These are phyloP conservation scores for Hydroisotoma schaefferi DNA, from an alignment of 2,888 invertebrate genomes.

Conservation along the genomic window DNA sequence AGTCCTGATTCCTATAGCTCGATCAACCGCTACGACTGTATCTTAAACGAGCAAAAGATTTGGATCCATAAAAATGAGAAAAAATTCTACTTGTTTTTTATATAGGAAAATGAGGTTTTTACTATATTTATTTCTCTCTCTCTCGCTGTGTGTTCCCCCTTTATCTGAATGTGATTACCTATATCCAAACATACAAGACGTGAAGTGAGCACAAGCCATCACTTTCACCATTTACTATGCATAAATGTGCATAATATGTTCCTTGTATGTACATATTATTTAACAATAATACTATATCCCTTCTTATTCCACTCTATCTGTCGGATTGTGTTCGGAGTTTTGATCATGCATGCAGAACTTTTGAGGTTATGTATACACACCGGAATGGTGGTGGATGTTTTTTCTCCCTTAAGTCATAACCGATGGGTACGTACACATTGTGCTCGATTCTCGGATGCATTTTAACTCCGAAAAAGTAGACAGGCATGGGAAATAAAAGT, in stretches of 20 bases:
- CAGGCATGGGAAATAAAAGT: background rate
- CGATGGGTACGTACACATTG: too few species aligned
- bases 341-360: too few species aligned
- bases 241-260: background rate
- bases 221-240: background rate
- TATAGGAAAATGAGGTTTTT: slow-evolving; percentile 44
- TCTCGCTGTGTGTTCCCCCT: slow-evolving; percentile 23
- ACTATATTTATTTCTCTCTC: slow-evolving; percentile 34
- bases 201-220: background rate
- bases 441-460: background rate
- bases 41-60: too few species aligned
- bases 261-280: background rate
- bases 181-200: background rate
- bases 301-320: too few species aligned
- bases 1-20: too few species aligned
- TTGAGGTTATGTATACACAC: too few species aligned
- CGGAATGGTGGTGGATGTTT: too few species aligned
- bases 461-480: background rate
- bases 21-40: too few species aligned
- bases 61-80: too few species aligned
- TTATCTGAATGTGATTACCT: slow-evolving; percentile 11
- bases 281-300: background rate
- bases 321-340: too few species aligned
- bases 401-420: too few species aligned
- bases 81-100: slow-evolving; percentile 42